A percentile compares a stretch with the other conserved stretches of the same genome.
Conservation (phyloP, 2,113 vertebrate genomes). For the Cepphus grylle region DNA sequence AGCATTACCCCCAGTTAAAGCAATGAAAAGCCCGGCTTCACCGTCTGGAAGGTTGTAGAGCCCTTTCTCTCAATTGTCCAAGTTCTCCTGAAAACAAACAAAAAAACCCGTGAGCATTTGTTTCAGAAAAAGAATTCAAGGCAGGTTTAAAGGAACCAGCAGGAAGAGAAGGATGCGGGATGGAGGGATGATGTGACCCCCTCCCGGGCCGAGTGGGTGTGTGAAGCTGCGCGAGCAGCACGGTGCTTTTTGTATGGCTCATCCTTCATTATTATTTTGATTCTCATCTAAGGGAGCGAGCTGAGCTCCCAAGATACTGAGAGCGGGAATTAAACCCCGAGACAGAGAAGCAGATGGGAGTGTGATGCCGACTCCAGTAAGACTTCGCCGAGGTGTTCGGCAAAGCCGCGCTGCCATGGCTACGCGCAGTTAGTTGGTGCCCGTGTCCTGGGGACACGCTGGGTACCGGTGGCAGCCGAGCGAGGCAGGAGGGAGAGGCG, state of each 20-base stretch:
- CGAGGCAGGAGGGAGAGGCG: neutral
- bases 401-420: neutral
- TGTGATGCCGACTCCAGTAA: neutral
- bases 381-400: neutral
- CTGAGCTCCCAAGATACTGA: neutral
- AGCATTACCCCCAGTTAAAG: neutral
- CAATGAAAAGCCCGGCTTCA: neutral
- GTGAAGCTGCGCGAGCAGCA: neutral
- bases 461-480: neutral
- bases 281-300: neutral
- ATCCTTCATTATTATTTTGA: neutral
- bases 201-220: fast-evolving
- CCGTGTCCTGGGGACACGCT: fast-evolving
- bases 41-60: neutral
- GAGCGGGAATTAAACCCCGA: neutral
- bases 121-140: neutral
- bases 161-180: neutral
- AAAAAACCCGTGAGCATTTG: neutral
- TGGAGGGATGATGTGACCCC: neutral
- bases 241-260: neutral
- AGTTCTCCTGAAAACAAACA: slow-evolving; percentile 5
- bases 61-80: neutral
- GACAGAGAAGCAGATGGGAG: neutral
- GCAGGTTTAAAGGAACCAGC: neutral
- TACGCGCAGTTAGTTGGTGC: fast-evolving